Evolutionary conservation across 1,140 invertebrate genomes (phyloP), one percentile per base, ranked within the genome.

Genomic region (Rhynchophorus ferrugineus): DNA sequence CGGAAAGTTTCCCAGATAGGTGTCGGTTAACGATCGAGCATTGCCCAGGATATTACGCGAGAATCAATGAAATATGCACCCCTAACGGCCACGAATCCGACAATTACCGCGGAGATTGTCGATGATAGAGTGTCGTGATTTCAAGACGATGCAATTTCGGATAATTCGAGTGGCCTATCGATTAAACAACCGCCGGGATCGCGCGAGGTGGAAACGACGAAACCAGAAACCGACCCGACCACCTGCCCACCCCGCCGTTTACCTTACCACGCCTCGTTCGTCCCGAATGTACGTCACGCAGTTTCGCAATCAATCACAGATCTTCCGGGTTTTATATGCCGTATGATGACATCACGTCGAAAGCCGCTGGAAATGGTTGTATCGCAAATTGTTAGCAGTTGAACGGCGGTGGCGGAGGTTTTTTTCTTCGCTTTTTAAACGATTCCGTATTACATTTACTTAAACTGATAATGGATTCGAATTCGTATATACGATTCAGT

Each of bases 111-210:
- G 21, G 14, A 52, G 49, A 45, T 45, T 34, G 35, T 45, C 21
- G 51, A 54, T 54, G 36, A 44, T 52, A 44, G 39, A 52, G 49
- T 39, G 49, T 29, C 29, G 51, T 34, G 47, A 54, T 54, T 46
- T 47, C 36, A 54, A 54, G 51, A 54, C 51, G 51, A 47, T 54
- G 44, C 51, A 54, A 54, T 54, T 54, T 54, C n/a, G 44, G 44
- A 54, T 47, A 46, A 54, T 46, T 54, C 47, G 47, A 54, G 51
- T 54, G 51, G 21, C 44, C 21, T 54, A 54, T 54, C 51, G 51
- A 54, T 54, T 54, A 54, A 54, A 54, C 51, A 54, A 54, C 44
- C 36, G 21, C 19, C n/a, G n/a, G n/a, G n/a, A n/a, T n/a, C n/a
- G n/a, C n/a, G n/a, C n/a, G n/a, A n/a, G n/a, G n/a, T n/a, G n/a